These are phyloP conservation scores for Limanda limanda DNA, from an alignment of 2,113 vertebrate species.

Conservation along the genomic window DNA sequence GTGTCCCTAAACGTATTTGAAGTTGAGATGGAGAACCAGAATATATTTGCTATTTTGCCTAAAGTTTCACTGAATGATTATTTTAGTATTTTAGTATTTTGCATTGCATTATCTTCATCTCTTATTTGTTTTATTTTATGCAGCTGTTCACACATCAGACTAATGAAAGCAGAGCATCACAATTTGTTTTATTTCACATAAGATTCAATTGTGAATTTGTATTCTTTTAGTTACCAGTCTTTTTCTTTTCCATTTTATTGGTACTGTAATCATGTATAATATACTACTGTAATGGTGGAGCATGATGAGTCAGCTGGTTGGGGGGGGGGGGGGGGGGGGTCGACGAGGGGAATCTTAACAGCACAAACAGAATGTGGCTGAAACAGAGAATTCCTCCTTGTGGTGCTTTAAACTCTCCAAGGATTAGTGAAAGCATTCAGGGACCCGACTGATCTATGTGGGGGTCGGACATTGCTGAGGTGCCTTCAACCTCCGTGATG, in stretches of 20 bases:
- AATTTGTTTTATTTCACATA: not conserved
- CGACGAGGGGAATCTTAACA: constrained; percentile 13
- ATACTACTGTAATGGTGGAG: not conserved
- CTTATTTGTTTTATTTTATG: too few relatives aligned
- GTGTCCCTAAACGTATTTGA: not conserved
- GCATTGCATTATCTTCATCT: too few relatives aligned
- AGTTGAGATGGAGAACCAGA: constrained; percentile 2
- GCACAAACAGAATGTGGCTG: constrained; percentile 16
- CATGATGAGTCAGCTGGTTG: not conserved
- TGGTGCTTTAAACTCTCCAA: constrained; percentile 22
- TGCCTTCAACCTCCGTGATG: constrained; percentile 22
- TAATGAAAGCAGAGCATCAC: too few relatives aligned
- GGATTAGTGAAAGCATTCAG: constrained; percentile 34
- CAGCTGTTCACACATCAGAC: too few relatives aligned
- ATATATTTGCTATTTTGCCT: too few relatives aligned
- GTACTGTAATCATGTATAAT: not conserved
- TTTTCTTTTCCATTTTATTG: not conserved
- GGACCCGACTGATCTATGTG: constrained; percentile 16
- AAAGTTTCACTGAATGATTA: too few relatives aligned
- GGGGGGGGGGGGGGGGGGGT: not conserved
- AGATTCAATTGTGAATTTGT: not conserved
- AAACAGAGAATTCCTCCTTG: constrained; percentile 15
- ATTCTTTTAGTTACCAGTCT: not conserved
- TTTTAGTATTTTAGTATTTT: too few relatives aligned
- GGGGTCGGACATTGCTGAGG: constrained; percentile 21